These are phyloP conservation scores for Coregonus suidteri DNA, from an alignment of 2,797 vertebrate species.

Conservation along the genomic window DNA sequence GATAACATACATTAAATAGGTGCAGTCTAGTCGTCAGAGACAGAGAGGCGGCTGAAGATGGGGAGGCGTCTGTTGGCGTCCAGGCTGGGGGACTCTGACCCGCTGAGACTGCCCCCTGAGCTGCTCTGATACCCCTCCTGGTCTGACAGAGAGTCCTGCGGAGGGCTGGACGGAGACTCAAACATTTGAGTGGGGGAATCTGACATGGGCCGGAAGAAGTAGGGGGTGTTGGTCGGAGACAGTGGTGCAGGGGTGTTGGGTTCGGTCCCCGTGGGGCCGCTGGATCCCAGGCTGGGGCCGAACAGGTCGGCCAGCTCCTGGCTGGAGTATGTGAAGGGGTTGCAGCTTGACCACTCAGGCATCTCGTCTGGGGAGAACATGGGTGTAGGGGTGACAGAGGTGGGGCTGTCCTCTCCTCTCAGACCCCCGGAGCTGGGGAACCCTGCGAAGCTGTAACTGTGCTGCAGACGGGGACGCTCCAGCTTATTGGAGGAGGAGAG, in stretches of 20 bases:
- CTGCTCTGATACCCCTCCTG: constrained; percentile 98
- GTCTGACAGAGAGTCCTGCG: constrained; percentile 92
- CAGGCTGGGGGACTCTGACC: constrained; percentile 92
- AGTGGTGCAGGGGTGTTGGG: constrained; percentile 66
- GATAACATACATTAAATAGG: constrained; percentile 32
- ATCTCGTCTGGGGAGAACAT: constrained; percentile 92
- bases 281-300: constrained; percentile 83
- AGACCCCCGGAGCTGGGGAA: constrained; percentile 87
- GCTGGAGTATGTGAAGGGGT: constrained; percentile 97
- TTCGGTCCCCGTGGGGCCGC: constrained; percentile 78
- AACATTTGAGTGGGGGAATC: constrained; percentile 89
- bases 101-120: constrained; percentile 91
- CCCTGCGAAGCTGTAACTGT: constrained; percentile 97
- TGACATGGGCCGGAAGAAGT: constrained; percentile 91
- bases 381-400: constrained; percentile 92
- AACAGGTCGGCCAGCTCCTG: constrained; percentile 97
- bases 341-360: constrained; percentile 88
- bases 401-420: constrained; percentile 87
- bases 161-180: constrained; percentile 90
- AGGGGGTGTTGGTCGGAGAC: constrained; percentile 83
- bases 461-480: constrained; percentile 91
- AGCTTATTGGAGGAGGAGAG: constrained; percentile 77
- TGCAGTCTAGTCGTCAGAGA: constrained; percentile 89
- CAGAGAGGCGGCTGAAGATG: constrained; percentile 99
- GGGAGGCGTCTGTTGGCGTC: constrained; percentile 95